Base-by-base conservation (phyloP, 2,797 vertebrate genomes). In the Florisuga fusca region DNA sequence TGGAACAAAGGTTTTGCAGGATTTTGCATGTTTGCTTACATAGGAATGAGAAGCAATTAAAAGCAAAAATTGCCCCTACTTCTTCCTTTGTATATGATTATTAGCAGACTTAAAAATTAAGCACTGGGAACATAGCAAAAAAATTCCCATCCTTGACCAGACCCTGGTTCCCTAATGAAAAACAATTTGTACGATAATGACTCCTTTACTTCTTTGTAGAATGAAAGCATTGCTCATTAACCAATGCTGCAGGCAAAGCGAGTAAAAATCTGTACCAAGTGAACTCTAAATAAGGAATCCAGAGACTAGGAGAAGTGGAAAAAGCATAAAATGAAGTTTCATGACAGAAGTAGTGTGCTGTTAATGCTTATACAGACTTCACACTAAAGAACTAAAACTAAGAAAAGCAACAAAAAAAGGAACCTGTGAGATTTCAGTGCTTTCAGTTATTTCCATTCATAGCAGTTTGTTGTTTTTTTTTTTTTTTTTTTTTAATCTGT, bases 391-490 rank as follows among this genome's bases (percentile, higher is more conserved):
- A 63, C 9, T n/a, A 22, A 72, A 64, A 7, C n/a, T 53, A 78
- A 12, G 1, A n/a, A 3, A 7, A 45, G 61, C 59, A 72, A 3
- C 0, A 7, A 36, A 64, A 45, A 16, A 4, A 13, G 3, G 0
- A 88, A 2, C 4, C 8, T 63, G 2, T 36, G 17, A 90, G 2
- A 59, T 46, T 7, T 1, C 9, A 46, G 4, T n/a, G 13, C 4
- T 69, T 67, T 1, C 5, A 29, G 10, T 22, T 75, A 38, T 55
- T 67, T 31, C 12, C 6, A 14, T 41, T 61, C 5, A n/a, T 63
- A 71, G 43, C 6, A 12, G 0, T 1, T 81, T 87, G 29, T 50
- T 87, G 38, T 14, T 41, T 41, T 14, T 14, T 41, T 41, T 1
- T 81, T 82, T 53, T 50, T 87, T 38, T 23, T 1, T 84, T 87